Percentiles rank a stretch among this genome's conserved stretches.
phyloP scores from a whole-genome alignment of 2,888 invertebrate species.

The Podotricha telesiphe region DNA sequence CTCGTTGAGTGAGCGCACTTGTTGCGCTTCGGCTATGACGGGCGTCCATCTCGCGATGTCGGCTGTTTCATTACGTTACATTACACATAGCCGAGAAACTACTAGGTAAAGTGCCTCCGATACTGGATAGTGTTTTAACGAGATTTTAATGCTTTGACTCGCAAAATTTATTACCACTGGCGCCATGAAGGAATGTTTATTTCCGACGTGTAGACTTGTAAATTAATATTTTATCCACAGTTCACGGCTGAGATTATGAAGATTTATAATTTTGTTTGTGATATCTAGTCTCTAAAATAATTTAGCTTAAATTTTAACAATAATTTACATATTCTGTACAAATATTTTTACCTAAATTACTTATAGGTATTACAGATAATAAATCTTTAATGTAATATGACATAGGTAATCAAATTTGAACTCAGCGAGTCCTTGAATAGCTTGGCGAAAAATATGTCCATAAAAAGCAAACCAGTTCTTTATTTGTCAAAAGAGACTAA shows the following conservation, averaged over 20 bases:
- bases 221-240: conserved; percentile 52
- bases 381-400: background rate
- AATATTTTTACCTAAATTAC: background rate
- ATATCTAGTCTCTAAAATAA: background rate
- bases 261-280: background rate
- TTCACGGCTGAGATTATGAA: conserved; percentile 1
- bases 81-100: conserved; percentile 53
- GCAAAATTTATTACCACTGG: conserved; percentile 67
- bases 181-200: conserved; percentile 60
- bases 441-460: background rate
- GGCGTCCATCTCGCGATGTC: conserved; percentile 51
- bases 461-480: background rate
- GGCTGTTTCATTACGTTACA: conserved; percentile 56
- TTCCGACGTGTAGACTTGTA: conserved; percentile 51
- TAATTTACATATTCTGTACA: background rate
- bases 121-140: conserved; percentile 66
- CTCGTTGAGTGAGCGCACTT: conserved; percentile 59
- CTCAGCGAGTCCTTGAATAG: background rate
- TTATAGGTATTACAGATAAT: too few relatives aligned
- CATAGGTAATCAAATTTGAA: background rate
- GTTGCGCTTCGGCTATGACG: conserved; percentile 60
- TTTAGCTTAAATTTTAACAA: background rate
- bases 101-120: conserved; percentile 51
- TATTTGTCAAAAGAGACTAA: background rate
- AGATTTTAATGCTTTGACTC: conserved; percentile 73